Base-by-base conservation (phyloP, 2,888 invertebrate species). In the Ischnus inquisitorius region DNA sequence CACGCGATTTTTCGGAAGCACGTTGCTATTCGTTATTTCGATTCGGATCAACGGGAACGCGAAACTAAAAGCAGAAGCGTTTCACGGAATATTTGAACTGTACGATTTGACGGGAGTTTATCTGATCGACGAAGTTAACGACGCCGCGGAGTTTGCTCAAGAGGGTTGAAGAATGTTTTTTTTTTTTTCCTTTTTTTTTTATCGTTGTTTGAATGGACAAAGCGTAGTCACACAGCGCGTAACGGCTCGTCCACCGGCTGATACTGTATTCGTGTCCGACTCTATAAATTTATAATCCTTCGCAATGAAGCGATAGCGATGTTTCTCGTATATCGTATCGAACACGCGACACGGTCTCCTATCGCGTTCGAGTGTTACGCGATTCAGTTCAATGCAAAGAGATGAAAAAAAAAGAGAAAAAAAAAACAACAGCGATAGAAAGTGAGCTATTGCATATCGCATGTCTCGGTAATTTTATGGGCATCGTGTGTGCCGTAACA, bases 221-320 rank as follows among this genome's bases (percentile, higher is more conserved):
- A 89, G 86, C 85, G 85, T 85, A 87, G 43, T 39, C 80, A 19
- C 72, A n/a, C 67, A 54, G n/a, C 43, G 10, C 51, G 71, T 71
- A 76, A 60, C 43, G n/a, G 34, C 0, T 34, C 34, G 19, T 19
- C 19, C 12, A n/a, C 34, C 19, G 10, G 46, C 43, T 87, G 88
- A 88, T 85, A 83, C 83, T 82, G 84, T 86, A 87, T 87, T 89
- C 90, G 88, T 90, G 90, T 84, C 79, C 79, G 75, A 72, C 62
- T 78, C 85, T 85, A 90, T 90, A 87, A 90, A 91, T 91, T 90
- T 90, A 88, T 91, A 89, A 90, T 90, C 85, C 82, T 85, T 84
- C 74, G 85, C 87, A 89, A 88, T 86, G 87, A 88, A 79, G 80
- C 84, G 88, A 89, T 89, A 87, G 88, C 51, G 6, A 8, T 8